Evolutionary conservation across 2,888 invertebrate genomes (phyloP), one percentile per base, ranked within the genome.

Genomic region (Cantharis lateralis): DNA sequence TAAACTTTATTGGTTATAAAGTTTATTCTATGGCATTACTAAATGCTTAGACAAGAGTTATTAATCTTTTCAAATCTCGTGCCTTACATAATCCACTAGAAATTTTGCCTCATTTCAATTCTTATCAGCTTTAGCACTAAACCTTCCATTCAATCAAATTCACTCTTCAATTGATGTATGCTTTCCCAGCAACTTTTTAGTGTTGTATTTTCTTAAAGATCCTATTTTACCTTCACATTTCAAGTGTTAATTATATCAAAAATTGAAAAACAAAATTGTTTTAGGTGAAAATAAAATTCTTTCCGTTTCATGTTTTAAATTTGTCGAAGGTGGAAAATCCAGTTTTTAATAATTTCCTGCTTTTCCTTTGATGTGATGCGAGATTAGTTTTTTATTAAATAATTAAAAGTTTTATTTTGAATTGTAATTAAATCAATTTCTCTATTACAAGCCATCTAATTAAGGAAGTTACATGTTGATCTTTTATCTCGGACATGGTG

Each of bases 111-210:
- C 48, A 71, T 75, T 75, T 71, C 70, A 75, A 75, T 75, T 75
- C 71, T 70, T 75, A 75, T 75, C 75, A 75, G 75, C 75, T 75
- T 32, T 62, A 26, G 16, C 64, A 61, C 68, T 71, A 64, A 75
- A 75, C 64, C 75, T 70, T 68, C 71, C 75, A 71, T 70, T 75
- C 75, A 75, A 75, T 74, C 74, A 74, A 69, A 69, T 70, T 70
- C 74, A 74, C 62, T 70, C 70, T 64, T 62, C 48, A 68, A 48
- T 68, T 48, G 28, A 70, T 74, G 69, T 74, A 70, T 62, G 70
- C 69, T 62, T 70, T 70, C 24, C 69, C n/a, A 73, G 68, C 68
- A 24, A 69, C 69, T 73, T 69, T 69, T 73, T 69, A 69, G 20
- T 20, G 64, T 20, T 66, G 64, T 66, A 24, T 66, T 2, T 66